Percentiles rank a stretch among this genome's conserved stretches.
phyloP scores from a whole-genome alignment of 2,888 invertebrate genomes.

The Drosophila helvetica region DNA sequence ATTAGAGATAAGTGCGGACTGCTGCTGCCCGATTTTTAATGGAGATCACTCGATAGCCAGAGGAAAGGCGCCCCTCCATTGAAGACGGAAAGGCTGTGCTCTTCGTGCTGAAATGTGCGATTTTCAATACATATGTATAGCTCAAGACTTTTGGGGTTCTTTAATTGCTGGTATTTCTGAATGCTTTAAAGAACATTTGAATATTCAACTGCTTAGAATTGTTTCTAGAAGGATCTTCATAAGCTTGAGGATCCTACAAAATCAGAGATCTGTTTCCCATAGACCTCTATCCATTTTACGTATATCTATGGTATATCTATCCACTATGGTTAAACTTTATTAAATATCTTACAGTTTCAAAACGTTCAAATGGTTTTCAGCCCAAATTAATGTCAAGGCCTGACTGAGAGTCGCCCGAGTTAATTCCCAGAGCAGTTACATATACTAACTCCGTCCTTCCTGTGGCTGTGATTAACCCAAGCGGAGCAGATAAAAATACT shows the following conservation, averaged over 20 bases:
- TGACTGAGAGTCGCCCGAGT: background rate
- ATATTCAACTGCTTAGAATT: too few relatives aligned
- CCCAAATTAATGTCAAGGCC: constrained; percentile 30
- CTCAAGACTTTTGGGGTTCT: too few relatives aligned
- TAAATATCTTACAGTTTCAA: constrained; percentile 8
- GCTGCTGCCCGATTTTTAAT: constrained; percentile 15
- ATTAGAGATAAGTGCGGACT: constrained; percentile 28
- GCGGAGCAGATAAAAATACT: constrained; percentile 33
- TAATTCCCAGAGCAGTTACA: constrained; percentile 23
- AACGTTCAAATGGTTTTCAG: background rate
- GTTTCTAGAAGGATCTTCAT: too few relatives aligned
- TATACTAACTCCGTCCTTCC: constrained; percentile 22
- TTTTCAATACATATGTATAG: too few relatives aligned
- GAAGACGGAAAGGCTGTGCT: constrained; percentile 1
- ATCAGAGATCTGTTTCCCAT: too few relatives aligned
- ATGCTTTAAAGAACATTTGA: too few relatives aligned
- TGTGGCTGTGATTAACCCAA: constrained; percentile 20
- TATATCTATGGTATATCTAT: too few relatives aligned
- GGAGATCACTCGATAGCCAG: constrained; percentile 27
- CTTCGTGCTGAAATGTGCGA: background rate
- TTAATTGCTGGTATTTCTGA: too few relatives aligned
- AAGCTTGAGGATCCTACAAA: too few relatives aligned
- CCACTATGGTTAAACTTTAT: too few relatives aligned
- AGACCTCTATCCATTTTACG: too few relatives aligned
- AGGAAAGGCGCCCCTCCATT: background rate